These are phyloP conservation scores for Echeneis naucrates DNA, from an alignment of 2,797 vertebrate genomes.

Conservation along the genomic window DNA sequence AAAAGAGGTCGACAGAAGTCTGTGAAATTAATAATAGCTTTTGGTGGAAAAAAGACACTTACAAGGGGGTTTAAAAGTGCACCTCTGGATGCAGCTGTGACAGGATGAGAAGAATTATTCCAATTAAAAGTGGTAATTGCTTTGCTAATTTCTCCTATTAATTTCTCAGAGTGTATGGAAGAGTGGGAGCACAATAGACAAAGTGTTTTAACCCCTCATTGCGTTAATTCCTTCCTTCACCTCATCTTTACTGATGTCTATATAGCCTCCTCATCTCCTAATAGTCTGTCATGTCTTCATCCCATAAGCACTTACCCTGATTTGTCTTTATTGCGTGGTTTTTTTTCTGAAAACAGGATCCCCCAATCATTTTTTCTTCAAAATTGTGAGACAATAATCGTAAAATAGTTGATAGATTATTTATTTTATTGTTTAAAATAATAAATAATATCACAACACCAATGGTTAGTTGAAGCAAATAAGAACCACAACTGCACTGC, in stretches of 20 bases:
- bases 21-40: conserved; percentile 86
- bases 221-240: conserved; percentile 53
- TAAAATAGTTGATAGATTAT: conserved; percentile 15
- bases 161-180: conserved; percentile 82
- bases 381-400: not conserved
- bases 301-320: conserved; percentile 21
- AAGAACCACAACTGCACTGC: not conserved
- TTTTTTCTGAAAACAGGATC: conserved; percentile 20
- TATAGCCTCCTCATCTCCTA: conserved; percentile 52
- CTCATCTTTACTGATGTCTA: conserved; percentile 46
- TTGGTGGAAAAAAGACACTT: conserved; percentile 68
- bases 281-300: conserved; percentile 51
- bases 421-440: conserved; percentile 4
- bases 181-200: conserved; percentile 83
- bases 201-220: conserved; percentile 82
- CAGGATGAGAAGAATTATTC: conserved; percentile 85
- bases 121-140: conserved; percentile 90
- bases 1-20: conserved; percentile 81
- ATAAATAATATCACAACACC: conserved; percentile 1
- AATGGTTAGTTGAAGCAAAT: not conserved
- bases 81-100: conserved; percentile 84
- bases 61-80: conserved; percentile 64
- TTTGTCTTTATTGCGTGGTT: conserved; percentile 41
- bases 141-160: conserved; percentile 87
- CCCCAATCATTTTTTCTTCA: conserved; percentile 6